phyloP scores from a whole-genome alignment of 2,888 invertebrate species.

The Heliconius sara region DNA sequence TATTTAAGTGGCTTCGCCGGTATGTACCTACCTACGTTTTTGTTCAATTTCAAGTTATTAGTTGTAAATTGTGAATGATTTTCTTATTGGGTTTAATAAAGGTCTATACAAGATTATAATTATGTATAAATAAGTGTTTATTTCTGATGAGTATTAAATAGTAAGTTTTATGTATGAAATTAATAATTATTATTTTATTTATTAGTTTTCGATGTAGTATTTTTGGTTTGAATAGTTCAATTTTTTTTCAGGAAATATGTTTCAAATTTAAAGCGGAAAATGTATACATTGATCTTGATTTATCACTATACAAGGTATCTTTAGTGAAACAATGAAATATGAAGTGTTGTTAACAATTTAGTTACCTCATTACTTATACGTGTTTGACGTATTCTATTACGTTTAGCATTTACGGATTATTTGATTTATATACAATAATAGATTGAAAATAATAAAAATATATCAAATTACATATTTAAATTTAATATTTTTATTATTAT shows the following conservation, averaged over 20 bases:
- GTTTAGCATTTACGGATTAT: no score
- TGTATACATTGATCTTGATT: neutral
- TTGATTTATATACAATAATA: no score
- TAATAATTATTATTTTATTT: neutral
- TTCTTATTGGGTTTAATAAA: conserved; percentile 6
- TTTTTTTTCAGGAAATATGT: neutral
- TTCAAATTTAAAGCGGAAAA: neutral
- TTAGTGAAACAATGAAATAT: neutral
- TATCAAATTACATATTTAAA: neutral
- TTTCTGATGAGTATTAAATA: neutral
- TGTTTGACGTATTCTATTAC: no score
- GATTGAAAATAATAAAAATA: no score
- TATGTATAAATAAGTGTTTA: neutral
- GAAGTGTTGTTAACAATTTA: no score
- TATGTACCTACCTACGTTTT: conserved; percentile 58
- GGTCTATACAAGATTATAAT: neutral
- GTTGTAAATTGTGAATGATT: neutral
- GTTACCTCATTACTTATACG: no score
- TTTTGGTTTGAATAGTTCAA: neutral
- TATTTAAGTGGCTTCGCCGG: conserved; percentile 82
- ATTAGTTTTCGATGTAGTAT: neutral
- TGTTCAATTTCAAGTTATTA: conserved; percentile 14
- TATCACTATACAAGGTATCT: neutral
- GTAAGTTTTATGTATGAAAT: neutral
- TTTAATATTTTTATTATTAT: neutral